Evolutionary conservation across 1,140 invertebrate genomes (phyloP).

Genomic region (Drosophila sulfurigaster): DNA sequence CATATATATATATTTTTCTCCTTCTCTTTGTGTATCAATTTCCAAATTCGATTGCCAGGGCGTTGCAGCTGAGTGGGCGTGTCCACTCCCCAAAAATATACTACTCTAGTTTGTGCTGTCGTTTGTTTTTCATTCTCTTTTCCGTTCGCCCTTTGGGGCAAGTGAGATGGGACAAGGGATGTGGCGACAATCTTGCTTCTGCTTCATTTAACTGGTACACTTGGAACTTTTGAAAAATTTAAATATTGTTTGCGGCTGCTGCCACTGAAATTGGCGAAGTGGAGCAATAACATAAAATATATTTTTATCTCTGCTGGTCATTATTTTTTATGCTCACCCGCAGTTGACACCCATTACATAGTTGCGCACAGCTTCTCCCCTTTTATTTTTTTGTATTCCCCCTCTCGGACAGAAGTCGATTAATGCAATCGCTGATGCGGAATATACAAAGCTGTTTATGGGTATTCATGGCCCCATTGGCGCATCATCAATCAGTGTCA

Average conservation of each 20-base stretch:
- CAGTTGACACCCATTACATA: constrained; percentile 76
- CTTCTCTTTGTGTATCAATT: constrained; percentile 66
- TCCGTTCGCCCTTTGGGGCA: constrained; percentile 16
- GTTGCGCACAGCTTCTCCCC: constrained; percentile 18
- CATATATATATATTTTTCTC: neutral
- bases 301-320: constrained; percentile 76
- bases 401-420: constrained; percentile 51
- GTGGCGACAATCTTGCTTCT: constrained; percentile 79
- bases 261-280: constrained; percentile 50
- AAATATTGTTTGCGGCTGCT: constrained; percentile 76
- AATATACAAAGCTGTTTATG: constrained; percentile 57
- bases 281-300: constrained; percentile 75
- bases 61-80: constrained; percentile 38
- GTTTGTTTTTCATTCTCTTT: constrained; percentile 38
- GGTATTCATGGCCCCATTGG: constrained; percentile 2
- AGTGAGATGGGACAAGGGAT: constrained; percentile 3
- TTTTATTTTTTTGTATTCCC: neutral
- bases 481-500: constrained; percentile 73
- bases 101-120: constrained; percentile 21
- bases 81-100: neutral
- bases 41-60: constrained; percentile 73
- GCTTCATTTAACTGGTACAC: constrained; percentile 79
- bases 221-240: constrained; percentile 74
- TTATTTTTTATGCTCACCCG: constrained; percentile 68
- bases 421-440: constrained; percentile 71